Percentiles rank a stretch among this genome's conserved stretches.
Evolutionary conservation across 2,797 vertebrate genomes (phyloP).

Genomic region (Eulemur rubriventer): DNA sequence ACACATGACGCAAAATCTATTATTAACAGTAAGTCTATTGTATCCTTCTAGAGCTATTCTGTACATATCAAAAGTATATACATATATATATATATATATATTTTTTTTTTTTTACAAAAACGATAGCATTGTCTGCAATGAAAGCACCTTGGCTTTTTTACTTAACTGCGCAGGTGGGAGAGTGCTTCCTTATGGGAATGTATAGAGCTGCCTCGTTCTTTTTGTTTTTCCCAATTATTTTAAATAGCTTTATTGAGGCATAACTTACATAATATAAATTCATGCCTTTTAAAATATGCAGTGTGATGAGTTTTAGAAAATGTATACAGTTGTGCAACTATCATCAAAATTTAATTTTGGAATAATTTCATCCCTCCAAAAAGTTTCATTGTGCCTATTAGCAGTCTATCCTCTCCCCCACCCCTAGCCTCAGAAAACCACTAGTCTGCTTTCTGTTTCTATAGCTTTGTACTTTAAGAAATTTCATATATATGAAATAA

Average conservation of each 20-base stretch:
- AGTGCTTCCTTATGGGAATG: not conserved
- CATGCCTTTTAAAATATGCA: not conserved
- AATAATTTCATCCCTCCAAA: not conserved
- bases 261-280: slow-evolving; percentile 7
- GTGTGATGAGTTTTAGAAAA: slow-evolving; percentile 30
- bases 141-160: not conserved
- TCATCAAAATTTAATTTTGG: not conserved
- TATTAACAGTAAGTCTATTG: not conserved
- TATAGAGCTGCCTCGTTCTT: not conserved
- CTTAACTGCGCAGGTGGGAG: not conserved
- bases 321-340: not conserved
- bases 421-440: not conserved
- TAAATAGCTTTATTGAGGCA: not conserved
- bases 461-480: not conserved
- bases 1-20: not conserved
- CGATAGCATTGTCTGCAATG: not conserved
- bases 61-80: not conserved
- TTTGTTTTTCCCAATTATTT: not conserved
- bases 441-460: not conserved
- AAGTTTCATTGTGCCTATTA: not conserved
- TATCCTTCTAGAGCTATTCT: not conserved
- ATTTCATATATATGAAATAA: not conserved
- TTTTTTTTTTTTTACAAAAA: not conserved
- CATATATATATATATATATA: not conserved
- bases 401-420: not conserved